Evolutionary conservation across 1,140 invertebrate genomes (phyloP).

Genomic region (Elysia chlorotica): DNA sequence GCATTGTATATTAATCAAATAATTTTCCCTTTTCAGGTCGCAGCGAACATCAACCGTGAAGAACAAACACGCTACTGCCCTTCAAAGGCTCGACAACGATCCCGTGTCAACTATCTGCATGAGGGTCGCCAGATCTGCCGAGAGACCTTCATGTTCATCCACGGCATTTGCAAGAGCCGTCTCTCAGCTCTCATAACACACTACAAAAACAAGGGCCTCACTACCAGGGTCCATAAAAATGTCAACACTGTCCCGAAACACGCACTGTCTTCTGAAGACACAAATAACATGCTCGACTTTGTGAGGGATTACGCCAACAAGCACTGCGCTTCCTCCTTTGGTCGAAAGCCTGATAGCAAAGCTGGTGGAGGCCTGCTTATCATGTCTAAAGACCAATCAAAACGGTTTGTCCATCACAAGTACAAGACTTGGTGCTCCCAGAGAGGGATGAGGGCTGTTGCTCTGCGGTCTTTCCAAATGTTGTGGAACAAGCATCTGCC

Average conservation of each 20-base stretch:
- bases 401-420: constrained; percentile 7
- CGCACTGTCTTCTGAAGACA: not conserved
- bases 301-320: constrained; percentile 6
- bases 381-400: not conserved
- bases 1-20: no score
- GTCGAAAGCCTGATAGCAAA: not conserved
- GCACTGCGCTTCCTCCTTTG: not conserved
- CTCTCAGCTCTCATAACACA: constrained; percentile 10
- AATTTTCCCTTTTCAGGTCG: no score
- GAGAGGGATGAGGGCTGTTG: constrained; percentile 2
- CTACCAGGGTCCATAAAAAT: constrained; percentile 1
- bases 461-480: constrained; percentile 8
- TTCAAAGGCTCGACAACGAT: not conserved
- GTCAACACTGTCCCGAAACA: constrained; percentile 3
- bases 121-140: constrained; percentile 8
- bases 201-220: constrained; percentile 8
- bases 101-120: not conserved
- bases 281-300: not conserved
- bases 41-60: constrained; percentile 11
- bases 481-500: constrained; percentile 10
- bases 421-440: constrained; percentile 3
- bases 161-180: constrained; percentile 12
- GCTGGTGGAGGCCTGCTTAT: constrained; percentile 3
- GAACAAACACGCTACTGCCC: not conserved
- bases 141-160: constrained; percentile 11